Evolutionary conservation across 2,113 vertebrate species (phyloP).

Genomic region (Chamaea fasciata): DNA sequence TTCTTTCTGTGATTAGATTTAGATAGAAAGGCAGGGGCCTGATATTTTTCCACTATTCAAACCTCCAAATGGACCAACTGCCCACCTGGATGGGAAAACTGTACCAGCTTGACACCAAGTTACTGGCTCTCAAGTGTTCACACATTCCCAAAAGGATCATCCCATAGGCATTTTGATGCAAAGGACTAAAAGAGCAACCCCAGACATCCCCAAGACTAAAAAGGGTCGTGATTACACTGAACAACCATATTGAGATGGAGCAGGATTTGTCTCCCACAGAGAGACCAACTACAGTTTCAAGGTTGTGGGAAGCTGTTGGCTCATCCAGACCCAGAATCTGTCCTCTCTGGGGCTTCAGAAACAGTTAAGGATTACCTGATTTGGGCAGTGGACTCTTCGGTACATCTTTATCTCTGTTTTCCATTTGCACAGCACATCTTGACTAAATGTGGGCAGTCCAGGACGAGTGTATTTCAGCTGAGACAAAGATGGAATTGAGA

Average conservation of each 20-base stretch:
- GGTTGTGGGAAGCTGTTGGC: neutral
- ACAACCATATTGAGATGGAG: neutral
- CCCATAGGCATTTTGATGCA: neutral
- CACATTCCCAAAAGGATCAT: neutral
- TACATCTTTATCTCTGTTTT: slow-evolving; percentile 91
- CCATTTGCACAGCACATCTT: slow-evolving; percentile 92
- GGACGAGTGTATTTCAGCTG: slow-evolving; percentile 93
- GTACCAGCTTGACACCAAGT: neutral
- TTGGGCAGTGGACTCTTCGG: slow-evolving; percentile 89
- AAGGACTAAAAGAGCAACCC: neutral
- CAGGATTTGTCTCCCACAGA: neutral
- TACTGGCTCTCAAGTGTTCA: neutral
- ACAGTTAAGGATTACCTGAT: slow-evolving; percentile 78
- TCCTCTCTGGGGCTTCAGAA: neutral
- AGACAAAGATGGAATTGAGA: neutral
- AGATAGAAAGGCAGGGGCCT: neutral
- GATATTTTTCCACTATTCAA: neutral
- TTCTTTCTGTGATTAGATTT: neutral
- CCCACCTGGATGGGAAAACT: neutral
- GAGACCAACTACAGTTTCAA: neutral
- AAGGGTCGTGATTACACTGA: neutral
- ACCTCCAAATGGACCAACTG: neutral
- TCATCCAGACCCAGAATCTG: neutral
- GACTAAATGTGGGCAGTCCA: slow-evolving; percentile 89
- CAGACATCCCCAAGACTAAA: neutral